Percentiles rank a stretch among this genome's conserved stretches.
These are phyloP conservation scores for Cacoxenus indagator DNA, from an alignment of 2,888 invertebrate species.

Conservation along the genomic window DNA sequence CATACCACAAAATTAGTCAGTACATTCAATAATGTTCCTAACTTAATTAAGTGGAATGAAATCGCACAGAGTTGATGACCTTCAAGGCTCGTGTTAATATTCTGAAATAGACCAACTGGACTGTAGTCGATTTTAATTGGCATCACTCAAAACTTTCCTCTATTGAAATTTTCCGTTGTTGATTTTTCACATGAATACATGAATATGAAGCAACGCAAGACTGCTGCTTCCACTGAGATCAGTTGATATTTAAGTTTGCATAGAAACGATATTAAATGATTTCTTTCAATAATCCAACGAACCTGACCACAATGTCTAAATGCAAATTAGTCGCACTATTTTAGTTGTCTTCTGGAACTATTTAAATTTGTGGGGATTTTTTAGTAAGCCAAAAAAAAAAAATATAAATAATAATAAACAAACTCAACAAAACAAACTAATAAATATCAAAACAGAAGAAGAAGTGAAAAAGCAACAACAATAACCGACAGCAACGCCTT, in stretches of 20 bases:
- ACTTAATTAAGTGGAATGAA: too few relatives aligned
- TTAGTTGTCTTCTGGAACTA: slow-evolving; percentile 24
- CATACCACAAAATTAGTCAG: too few relatives aligned
- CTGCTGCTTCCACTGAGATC: too few relatives aligned
- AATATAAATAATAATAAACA: slow-evolving; percentile 30
- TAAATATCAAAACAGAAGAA: slow-evolving; percentile 4
- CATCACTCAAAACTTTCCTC: too few relatives aligned
- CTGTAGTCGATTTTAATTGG: too few relatives aligned
- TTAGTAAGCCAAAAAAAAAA: slow-evolving; percentile 28
- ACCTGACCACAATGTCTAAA: neutral
- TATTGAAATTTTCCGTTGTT: too few relatives aligned
- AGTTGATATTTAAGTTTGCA: neutral
- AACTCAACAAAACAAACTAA: slow-evolving; percentile 8
- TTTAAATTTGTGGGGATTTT: neutral
- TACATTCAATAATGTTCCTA: too few relatives aligned
- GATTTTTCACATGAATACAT: too few relatives aligned
- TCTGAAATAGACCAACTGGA: too few relatives aligned
- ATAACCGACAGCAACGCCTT: neutral
- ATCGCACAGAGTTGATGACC: too few relatives aligned
- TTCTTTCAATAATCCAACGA: neutral
- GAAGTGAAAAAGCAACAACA: neutral
- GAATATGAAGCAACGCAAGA: too few relatives aligned
- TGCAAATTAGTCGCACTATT: slow-evolving; percentile 25
- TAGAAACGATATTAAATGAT: neutral
- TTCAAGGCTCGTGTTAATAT: too few relatives aligned